Percentiles rank a stretch among this genome's conserved stretches.
Conservation (phyloP, 2,797 vertebrate genomes). For the Gymnoscopelus braueri region DNA sequence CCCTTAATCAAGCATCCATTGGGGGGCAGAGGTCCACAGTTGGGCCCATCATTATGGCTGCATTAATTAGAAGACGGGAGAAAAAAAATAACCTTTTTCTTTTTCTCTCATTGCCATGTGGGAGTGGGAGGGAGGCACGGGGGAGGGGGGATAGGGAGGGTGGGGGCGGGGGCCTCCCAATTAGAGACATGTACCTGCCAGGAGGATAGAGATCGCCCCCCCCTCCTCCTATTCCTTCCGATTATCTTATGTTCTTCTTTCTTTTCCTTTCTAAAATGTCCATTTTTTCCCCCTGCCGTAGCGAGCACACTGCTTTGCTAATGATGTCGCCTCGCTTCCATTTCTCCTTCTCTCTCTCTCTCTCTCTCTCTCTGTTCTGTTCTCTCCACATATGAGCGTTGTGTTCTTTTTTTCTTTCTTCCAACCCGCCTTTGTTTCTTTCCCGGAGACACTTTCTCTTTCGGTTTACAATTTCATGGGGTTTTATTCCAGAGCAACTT, state of each 20-base stretch:
- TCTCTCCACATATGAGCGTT: not conserved
- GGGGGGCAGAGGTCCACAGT: conserved; percentile 71
- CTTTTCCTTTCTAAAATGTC: conserved; percentile 23
- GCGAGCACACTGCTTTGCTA: conserved; percentile 37
- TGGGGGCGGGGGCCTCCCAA: conserved; percentile 55
- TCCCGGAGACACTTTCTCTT: conserved; percentile 32
- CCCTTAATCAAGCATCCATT: conserved; percentile 67
- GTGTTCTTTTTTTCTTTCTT: conserved; percentile 24
- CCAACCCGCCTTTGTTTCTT: conserved; percentile 18
- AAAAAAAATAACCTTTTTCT: conserved; percentile 34
- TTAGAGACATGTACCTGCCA: conserved; percentile 74
- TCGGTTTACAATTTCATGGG: not conserved
- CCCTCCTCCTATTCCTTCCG: conserved; percentile 40
- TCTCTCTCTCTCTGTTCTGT: not conserved
- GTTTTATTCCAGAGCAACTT: too few relatives aligned
- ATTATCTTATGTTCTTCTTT: conserved; percentile 51
- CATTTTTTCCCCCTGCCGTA: conserved; percentile 5
- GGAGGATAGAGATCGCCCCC: conserved; percentile 52
- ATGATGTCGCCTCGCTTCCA: conserved; percentile 22
- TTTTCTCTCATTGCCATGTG: conserved; percentile 46
- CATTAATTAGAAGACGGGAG: conserved; percentile 71
- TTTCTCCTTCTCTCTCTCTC: conserved; percentile 12
- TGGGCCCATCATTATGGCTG: conserved; percentile 78
- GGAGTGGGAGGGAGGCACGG: conserved; percentile 40
- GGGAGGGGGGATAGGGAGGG: not conserved